Evolutionary conservation across 2,797 vertebrate genomes (phyloP).

Genomic region (Scomberomorus guttatus): DNA sequence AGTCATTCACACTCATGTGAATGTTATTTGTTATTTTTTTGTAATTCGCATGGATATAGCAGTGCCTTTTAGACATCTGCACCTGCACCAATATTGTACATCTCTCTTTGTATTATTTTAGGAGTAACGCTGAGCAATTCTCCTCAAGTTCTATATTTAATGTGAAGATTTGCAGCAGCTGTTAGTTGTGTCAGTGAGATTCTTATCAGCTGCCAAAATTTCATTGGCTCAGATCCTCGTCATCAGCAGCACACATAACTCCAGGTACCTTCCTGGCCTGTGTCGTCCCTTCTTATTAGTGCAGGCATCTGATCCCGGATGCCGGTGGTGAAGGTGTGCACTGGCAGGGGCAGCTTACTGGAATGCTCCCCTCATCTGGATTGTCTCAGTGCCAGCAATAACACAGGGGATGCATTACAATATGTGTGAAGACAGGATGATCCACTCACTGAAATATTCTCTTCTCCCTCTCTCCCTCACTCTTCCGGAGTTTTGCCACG

Average conservation of each 20-base stretch:
- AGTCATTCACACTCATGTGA: too few species aligned
- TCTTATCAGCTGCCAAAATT: conserved; percentile 16
- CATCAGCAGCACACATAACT: conserved; percentile 1
- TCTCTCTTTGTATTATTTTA: conserved; percentile 7
- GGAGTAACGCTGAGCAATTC: neutral
- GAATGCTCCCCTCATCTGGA: conserved; percentile 66
- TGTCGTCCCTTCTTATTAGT: too few species aligned
- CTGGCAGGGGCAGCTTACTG: conserved; percentile 27
- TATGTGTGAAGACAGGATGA: conserved; percentile 59
- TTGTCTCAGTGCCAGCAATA: conserved; percentile 55
- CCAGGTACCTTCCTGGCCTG: neutral
- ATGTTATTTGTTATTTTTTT: too few species aligned
- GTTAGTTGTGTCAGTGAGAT: conserved; percentile 26
- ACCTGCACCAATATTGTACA: neutral
- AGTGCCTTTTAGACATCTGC: neutral
- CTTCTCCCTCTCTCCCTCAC: conserved; percentile 1
- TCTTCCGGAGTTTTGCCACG: conserved; percentile 59
- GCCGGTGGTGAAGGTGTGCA: conserved; percentile 39
- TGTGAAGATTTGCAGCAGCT: conserved; percentile 39
- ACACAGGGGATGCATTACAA: conserved; percentile 59
- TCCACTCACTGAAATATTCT: conserved; percentile 60
- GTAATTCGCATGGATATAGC: neutral
- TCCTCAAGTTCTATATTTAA: neutral
- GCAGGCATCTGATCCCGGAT: conserved; percentile 25
- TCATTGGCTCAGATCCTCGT: conserved; percentile 23